Evolutionary conservation across 2,797 vertebrate genomes (phyloP).

Genomic region (Spinus olivaceus): DNA sequence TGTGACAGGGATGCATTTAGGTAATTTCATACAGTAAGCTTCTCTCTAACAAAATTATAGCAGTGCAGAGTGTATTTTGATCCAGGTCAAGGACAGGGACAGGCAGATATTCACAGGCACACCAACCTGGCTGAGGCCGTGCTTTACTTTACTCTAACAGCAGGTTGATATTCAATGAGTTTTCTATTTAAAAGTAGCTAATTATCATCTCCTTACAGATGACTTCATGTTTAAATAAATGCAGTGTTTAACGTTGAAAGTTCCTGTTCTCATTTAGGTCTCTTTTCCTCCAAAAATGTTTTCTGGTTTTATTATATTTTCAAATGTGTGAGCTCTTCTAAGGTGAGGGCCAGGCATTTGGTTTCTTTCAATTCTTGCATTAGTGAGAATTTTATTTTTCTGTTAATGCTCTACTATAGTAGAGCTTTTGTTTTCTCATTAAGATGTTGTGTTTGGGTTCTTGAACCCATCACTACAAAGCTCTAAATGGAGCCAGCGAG

Average conservation of each 20-base stretch:
- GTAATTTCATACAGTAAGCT: constrained; percentile 3
- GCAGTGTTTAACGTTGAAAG: background rate
- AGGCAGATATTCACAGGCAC: fast-evolving
- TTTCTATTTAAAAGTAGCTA: background rate
- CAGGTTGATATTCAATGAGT: background rate
- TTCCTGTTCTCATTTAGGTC: background rate
- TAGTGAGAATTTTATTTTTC: background rate
- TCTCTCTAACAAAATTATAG: background rate
- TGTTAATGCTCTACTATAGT: background rate
- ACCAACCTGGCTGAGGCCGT: fast-evolving
- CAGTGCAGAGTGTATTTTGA: background rate
- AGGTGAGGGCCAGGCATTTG: background rate
- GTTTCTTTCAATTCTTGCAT: background rate
- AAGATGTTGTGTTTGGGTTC: background rate
- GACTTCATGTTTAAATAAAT: background rate
- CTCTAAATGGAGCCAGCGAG: background rate
- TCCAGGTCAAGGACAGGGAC: background rate
- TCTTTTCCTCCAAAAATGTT: background rate
- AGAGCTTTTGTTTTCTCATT: background rate
- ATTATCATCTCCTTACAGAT: background rate
- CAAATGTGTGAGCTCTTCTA: background rate
- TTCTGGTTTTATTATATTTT: background rate
- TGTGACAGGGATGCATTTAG: background rate
- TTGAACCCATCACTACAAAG: background rate
- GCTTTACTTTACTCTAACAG: background rate